Evolutionary conservation across 2,888 invertebrate genomes (phyloP), one percentile per base, ranked within the genome.

Genomic region (Spilarctia lutea): DNA sequence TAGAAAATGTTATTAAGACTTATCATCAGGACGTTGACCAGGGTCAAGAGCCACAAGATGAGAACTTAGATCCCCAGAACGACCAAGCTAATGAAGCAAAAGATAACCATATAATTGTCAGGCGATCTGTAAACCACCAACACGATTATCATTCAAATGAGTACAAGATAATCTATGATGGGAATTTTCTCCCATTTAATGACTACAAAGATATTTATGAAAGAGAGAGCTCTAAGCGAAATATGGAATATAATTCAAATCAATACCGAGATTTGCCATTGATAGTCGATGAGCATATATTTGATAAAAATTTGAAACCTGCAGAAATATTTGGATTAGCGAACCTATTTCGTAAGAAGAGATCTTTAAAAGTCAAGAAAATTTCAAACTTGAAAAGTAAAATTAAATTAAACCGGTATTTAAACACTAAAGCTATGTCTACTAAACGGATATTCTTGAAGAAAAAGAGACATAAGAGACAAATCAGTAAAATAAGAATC

Each of bases 401-500:
- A 77, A 86, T 90, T 2, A 92, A 90, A 79, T 20, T 92, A 0
- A 92, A 86, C 67, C 89, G 85, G 80, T 92, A 83, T 77, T 74
- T 94, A 1, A 93, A 94, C 52, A 91, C 91, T 3, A 91, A 91
- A 33, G 76, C 87, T 24, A 91, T 89, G 88, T 73, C 87, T 0
- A 84, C 80, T 11, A 92, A 91, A 66, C 87, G 82, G 73, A 80
- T 91, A 72, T 90, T 89, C 71, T 79, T 88, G 0, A 91, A 90
- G n/a, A 92, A 87, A 18, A 93, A 91, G 48, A 90, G 94, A 60
- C 88, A 79, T 78, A 95, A 95, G 80, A 86, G 95, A 2, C 90
- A 94, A 72, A 81, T 93, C 1, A 88, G 90, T 68, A 94, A 93
- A 82, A 92, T 94, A 75, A 88, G 91, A 83, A 91, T 94, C 1